phyloP scores from a whole-genome alignment of 2,113 vertebrate genomes.

The Nesogale talazaci region DNA sequence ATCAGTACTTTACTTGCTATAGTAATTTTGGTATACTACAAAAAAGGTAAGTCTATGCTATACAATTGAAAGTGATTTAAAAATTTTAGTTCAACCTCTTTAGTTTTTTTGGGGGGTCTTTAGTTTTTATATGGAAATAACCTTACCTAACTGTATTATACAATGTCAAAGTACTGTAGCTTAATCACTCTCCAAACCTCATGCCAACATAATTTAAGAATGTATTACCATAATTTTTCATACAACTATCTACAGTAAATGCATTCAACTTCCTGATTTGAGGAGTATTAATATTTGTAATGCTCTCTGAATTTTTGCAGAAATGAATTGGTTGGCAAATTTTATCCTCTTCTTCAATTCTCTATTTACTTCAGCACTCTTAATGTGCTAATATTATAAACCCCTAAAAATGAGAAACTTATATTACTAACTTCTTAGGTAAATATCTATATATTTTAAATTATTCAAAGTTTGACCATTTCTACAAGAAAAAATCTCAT shows the following conservation, averaged over 20 bases:
- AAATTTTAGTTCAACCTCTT: slow-evolving; percentile 31
- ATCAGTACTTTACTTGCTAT: no score
- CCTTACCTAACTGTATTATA: not conserved
- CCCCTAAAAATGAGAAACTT: slow-evolving; percentile 5
- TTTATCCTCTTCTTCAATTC: slow-evolving; percentile 8
- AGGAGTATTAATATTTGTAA: slow-evolving; percentile 35
- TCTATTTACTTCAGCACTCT: slow-evolving; percentile 50
- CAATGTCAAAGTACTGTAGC: slow-evolving; percentile 27
- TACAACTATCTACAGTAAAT: slow-evolving; percentile 40
- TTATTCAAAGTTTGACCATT: slow-evolving; percentile 15
- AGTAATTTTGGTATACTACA: no score
- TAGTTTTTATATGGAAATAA: slow-evolving; percentile 52
- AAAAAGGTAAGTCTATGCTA: slow-evolving; percentile 44
- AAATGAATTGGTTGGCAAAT: slow-evolving; percentile 53
- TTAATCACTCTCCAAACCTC: slow-evolving; percentile 32
- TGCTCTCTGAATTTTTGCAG: slow-evolving; percentile 15
- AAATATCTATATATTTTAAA: slow-evolving; percentile 43
- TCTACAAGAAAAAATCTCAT: slow-evolving; percentile 37
- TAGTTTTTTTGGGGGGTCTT: slow-evolving; percentile 45
- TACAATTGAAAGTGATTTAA: slow-evolving; percentile 7
- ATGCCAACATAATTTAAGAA: slow-evolving; percentile 49
- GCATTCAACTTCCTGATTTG: slow-evolving; percentile 29
- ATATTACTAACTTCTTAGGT: slow-evolving; percentile 17
- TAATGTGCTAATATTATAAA: slow-evolving; percentile 44
- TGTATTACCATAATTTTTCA: slow-evolving; percentile 38